Percentiles rank a stretch among this genome's conserved stretches.
Conservation (phyloP, 2,797 vertebrate genomes). For the Chrosomus eos region DNA sequence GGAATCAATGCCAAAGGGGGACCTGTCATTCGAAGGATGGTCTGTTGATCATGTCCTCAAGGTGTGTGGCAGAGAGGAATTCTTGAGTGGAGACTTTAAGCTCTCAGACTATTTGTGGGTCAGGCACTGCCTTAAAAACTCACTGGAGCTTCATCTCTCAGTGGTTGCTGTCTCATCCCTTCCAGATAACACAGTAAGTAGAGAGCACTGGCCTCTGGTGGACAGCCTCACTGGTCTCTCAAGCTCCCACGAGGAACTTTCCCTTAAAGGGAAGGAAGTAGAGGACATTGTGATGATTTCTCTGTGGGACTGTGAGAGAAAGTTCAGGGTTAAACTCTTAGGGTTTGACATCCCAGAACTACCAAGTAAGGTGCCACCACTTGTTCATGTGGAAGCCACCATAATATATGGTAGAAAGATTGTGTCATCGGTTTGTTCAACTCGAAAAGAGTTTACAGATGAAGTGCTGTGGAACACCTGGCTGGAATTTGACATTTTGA, state of each 20-base stretch:
- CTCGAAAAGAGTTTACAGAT: constrained; percentile 71
- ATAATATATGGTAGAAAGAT: constrained; percentile 78
- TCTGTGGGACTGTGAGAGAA: constrained; percentile 81
- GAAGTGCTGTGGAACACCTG: constrained; percentile 84
- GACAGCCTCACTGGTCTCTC: constrained; percentile 78
- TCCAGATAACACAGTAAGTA: constrained; percentile 63
- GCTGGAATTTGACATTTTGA: constrained; percentile 78
- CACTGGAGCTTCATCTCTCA: constrained; percentile 73
- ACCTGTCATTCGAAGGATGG: constrained; percentile 54
- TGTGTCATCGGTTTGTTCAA: constrained; percentile 72
- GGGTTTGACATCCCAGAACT: constrained; percentile 78
- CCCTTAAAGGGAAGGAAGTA: constrained; percentile 71
- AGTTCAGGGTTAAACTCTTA: constrained; percentile 79
- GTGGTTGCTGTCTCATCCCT: constrained; percentile 70
- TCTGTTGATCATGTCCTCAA: constrained; percentile 69
- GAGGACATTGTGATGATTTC: constrained; percentile 82
- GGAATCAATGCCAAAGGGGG: constrained; percentile 49
- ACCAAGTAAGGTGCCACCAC: constrained; percentile 71
- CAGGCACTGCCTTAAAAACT: constrained; percentile 75
- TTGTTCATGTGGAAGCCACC: constrained; percentile 74
- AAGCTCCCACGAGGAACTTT: constrained; percentile 75
- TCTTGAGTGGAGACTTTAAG: constrained; percentile 68
- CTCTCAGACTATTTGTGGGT: constrained; percentile 78
- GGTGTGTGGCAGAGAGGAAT: constrained; percentile 80
- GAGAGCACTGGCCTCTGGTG: constrained; percentile 75